Evolutionary conservation across 2,888 invertebrate species (phyloP).

Genomic region (Drosophila niveifrons): DNA sequence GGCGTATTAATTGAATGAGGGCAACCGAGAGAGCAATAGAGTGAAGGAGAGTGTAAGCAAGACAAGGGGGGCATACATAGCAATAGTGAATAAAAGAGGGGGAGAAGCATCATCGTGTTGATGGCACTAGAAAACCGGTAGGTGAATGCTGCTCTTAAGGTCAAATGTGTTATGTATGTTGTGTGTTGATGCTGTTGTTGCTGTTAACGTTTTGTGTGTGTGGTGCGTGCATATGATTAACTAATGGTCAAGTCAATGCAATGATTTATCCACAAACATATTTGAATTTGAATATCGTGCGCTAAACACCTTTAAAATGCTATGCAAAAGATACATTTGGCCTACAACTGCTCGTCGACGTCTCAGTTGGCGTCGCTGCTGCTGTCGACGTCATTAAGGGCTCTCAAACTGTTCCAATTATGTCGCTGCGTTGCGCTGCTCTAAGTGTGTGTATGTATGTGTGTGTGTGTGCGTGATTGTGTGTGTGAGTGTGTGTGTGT

Average conservation of each 20-base stretch:
- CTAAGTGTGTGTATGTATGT: slow-evolving; percentile 41
- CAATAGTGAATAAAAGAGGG: background rate
- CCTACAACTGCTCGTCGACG: slow-evolving; percentile 56
- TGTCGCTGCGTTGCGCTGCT: slow-evolving; percentile 64
- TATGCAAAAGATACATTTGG: slow-evolving; percentile 66
- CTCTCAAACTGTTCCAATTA: slow-evolving; percentile 80
- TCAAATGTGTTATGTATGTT: slow-evolving; percentile 75
- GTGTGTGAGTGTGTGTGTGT: slow-evolving; percentile 40
- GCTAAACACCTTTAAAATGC: slow-evolving; percentile 44
- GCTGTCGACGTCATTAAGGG: slow-evolving; percentile 74
- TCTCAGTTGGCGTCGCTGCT: slow-evolving; percentile 2
- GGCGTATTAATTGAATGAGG: slow-evolving; percentile 54
- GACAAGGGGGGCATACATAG: background rate
- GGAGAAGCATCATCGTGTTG: slow-evolving; percentile 36
- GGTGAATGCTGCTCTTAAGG: slow-evolving; percentile 72
- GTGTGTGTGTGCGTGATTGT: slow-evolving; percentile 40
- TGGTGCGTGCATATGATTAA: slow-evolving; percentile 56
- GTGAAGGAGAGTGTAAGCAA: background rate
- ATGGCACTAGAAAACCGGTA: slow-evolving; percentile 74
- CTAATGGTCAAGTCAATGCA: slow-evolving; percentile 36
- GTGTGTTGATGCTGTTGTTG: slow-evolving; percentile 35
- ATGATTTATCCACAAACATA: slow-evolving; percentile 48
- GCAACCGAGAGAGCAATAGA: slow-evolving; percentile 27
- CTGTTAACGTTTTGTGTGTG: slow-evolving; percentile 9
- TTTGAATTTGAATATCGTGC: slow-evolving; percentile 63